These are phyloP conservation scores for Lepus timidus DNA, from an alignment of 2,113 vertebrate genomes.

Conservation along the genomic window DNA sequence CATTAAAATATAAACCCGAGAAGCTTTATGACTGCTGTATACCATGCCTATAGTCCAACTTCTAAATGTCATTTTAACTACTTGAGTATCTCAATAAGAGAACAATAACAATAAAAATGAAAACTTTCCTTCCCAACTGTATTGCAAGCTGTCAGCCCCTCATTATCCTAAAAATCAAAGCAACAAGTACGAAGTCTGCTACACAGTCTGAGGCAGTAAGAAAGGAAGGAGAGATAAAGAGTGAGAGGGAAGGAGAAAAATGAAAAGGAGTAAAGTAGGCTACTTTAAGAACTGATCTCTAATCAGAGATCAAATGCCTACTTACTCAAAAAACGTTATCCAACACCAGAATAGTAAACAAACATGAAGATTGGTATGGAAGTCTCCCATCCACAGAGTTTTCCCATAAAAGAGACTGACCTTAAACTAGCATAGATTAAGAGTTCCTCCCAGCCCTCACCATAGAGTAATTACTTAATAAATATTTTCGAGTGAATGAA, in stretches of 20 bases:
- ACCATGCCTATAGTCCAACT: neutral
- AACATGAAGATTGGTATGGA: neutral
- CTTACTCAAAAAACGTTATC: conserved; percentile 10
- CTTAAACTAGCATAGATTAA: neutral
- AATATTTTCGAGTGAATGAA: neutral
- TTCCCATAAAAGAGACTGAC: neutral
- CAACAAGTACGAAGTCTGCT: neutral
- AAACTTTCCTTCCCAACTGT: neutral
- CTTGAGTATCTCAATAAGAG: neutral
- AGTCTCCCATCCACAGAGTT: neutral
- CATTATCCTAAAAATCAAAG: conserved; percentile 15
- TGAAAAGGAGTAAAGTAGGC: neutral
- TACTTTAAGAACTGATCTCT: neutral
- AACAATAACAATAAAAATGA: neutral
- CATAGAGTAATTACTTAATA: neutral
- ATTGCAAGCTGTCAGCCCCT: too few relatives aligned
- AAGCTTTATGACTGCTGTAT: neutral
- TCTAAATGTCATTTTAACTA: neutral
- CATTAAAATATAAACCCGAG: neutral
- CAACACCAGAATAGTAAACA: neutral
- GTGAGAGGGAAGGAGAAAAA: neutral
- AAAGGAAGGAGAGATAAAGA: neutral
- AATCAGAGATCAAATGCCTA: neutral
- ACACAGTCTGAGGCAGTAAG: neutral
- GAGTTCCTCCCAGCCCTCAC: neutral